Base-by-base conservation (phyloP, 2,888 invertebrate species). In the Thymelicus sylvestris region DNA sequence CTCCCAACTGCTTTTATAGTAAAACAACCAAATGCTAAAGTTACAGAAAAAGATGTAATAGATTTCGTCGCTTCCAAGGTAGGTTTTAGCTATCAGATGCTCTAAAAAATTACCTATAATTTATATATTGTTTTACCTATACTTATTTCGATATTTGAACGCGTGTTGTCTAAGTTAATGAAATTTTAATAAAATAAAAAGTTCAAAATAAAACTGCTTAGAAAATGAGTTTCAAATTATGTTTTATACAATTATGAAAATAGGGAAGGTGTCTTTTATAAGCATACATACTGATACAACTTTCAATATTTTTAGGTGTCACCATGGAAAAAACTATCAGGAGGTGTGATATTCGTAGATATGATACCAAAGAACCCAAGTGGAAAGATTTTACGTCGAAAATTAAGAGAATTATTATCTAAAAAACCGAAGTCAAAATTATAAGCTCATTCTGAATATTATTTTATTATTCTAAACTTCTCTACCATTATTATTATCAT, bases 361-460 rank as follows among this genome's bases (percentile, higher is more conserved):
- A 94, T 94, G 74, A 96, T 97, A 82, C 97, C 97, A 47, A 97
- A 96, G 87, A 96, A 95, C 77, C 90, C 95, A 0, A 96, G 96
- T 75, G 97, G 97, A 12, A 97, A 97, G 91, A 97, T 97, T 80
- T 88, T 97, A 50, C 91, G 97, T 72, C 93, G 96, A 75, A 80
- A 90, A 75, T 84, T 95, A 61, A 89, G 91, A 12, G 80, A 84
- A 61, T 76, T 80, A 62, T 57, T 89, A 47, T 68, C 73, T 39
- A 83, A 74, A 73, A 74, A 74, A 63, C 76, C 80, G 47, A 50
- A 73, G 52, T 83, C 81, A 76, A 84, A 85, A 76, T 73, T 86
- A 52, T 83, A 76, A 76, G 71, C 55, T 48, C 6, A 15, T 19
- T 52, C n/a, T 10, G 5, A 61, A 24, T 59, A 44, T 44, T 12